Evolutionary conservation across 2,113 vertebrate species (phyloP).

Genomic region (Odocoileus hemionus): DNA sequence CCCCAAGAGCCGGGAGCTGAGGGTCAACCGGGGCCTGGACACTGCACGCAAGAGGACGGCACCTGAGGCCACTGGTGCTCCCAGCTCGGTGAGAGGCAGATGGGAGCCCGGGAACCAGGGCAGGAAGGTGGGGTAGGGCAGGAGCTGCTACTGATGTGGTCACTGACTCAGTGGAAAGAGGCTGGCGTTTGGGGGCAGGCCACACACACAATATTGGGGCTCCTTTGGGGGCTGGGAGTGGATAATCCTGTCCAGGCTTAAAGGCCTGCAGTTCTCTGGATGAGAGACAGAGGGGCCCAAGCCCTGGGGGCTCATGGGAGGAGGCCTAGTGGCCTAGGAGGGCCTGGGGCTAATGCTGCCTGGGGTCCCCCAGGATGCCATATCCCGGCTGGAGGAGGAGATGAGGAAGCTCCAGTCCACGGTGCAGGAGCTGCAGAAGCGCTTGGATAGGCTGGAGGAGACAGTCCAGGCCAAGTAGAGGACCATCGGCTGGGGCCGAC

Average conservation of each 20-base stretch:
- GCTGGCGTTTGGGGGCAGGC: not conserved
- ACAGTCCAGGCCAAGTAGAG: slow-evolving; percentile 61
- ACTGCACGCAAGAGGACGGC: slow-evolving; percentile 62
- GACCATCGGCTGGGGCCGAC: not conserved
- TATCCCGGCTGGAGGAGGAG: slow-evolving; percentile 84
- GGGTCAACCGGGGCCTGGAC: slow-evolving; percentile 89
- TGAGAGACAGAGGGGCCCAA: not conserved
- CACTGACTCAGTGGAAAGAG: not conserved
- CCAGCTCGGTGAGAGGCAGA: slow-evolving; percentile 49
- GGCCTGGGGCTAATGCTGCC: not conserved
- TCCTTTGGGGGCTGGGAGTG: not conserved
- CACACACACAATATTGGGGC: not conserved
- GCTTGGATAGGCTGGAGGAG: slow-evolving; percentile 84
- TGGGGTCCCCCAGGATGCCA: slow-evolving; percentile 68
- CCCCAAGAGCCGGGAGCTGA: slow-evolving; percentile 88
- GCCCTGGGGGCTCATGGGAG: not conserved
- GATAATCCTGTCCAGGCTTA: not conserved
- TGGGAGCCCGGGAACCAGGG: not conserved
- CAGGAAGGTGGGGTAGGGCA: not conserved
- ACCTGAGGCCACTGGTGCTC: slow-evolving; percentile 47
- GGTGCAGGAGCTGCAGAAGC: slow-evolving; percentile 82
- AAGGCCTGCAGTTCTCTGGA: not conserved
- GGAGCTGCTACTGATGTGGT: not conserved
- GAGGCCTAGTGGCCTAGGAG: not conserved
- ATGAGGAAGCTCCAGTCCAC: slow-evolving; percentile 82